phyloP scores from a whole-genome alignment of 2,888 invertebrate species.

The Drosophila austrosaltans region DNA sequence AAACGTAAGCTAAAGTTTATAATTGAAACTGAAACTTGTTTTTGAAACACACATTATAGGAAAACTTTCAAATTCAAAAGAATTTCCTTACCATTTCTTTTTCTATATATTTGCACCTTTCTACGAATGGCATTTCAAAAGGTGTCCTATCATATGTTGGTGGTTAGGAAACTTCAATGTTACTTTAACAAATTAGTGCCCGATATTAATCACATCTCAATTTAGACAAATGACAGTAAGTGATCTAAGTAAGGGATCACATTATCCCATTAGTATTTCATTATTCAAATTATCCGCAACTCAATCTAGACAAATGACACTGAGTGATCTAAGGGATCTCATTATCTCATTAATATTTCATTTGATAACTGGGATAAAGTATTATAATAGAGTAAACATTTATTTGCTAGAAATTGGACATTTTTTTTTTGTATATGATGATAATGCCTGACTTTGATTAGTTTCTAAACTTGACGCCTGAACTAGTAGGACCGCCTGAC shows the following conservation, averaged over 20 bases:
- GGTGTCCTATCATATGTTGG: too few relatives aligned
- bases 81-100: too few relatives aligned
- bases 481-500: constrained; percentile 4
- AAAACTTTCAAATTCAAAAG: too few relatives aligned
- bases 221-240: too few relatives aligned
- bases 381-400: not conserved
- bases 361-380: not conserved
- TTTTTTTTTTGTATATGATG: not conserved
- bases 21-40: not conserved
- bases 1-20: not conserved
- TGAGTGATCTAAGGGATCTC: too few relatives aligned
- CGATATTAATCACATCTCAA: not conserved
- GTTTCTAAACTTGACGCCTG: constrained; percentile 17
- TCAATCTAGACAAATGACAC: not conserved
- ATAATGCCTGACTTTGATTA: constrained; percentile 5
- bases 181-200: too few relatives aligned
- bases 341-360: not conserved
- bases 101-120: too few relatives aligned
- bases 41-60: too few relatives aligned
- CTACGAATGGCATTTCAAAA: too few relatives aligned
- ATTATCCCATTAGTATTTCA: not conserved
- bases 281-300: not conserved
- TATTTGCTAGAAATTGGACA: constrained; percentile 7
- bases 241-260: too few relatives aligned
- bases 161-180: too few relatives aligned